Base-by-base conservation (phyloP, 2,797 vertebrate genomes). In the Danio albolineatus region DNA sequence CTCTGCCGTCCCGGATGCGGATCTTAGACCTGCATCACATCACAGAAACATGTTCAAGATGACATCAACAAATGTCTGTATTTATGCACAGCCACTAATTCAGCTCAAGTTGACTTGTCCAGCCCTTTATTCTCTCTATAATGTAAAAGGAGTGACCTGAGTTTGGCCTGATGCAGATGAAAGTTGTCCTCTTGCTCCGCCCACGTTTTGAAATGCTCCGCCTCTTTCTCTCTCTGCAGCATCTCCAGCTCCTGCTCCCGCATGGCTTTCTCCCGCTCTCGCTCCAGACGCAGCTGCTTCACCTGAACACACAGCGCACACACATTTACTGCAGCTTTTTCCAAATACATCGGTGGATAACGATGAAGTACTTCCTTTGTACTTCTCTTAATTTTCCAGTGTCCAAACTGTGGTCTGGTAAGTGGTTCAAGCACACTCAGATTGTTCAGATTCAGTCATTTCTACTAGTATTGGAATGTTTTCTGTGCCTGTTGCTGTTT, bases 161-260 rank as follows among this genome's bases (percentile, higher is more conserved):
- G 94, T 90, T 99, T 99, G 87, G 97, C 98, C 89, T 99, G 98
- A 2, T 98, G 98, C 76, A 99, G 90, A 84, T 99, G 98, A 90
- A 99, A 99, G 89, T 97, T 96, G 91, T 99, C 97, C 72, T 99
- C 98, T 85, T 99, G 98, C 81, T 99, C 97, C 49, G 98, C 98
- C 97, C 98, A 99, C 0, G 97, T 98, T 90, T 99, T 98, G 86
- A 99, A 99, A 90, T 99, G 97, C 65, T 99, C 97, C 0, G 98
- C 97, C 89, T 99, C 98, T 77, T 99, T 99, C 88, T 98, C 98
- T 28, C 98, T 92, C 90, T 99, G 98, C 84, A 99, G 91, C 97
- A 98, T 95, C 91, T 99, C 98, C 89, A 99, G 91, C 90, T 99
- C 98, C 44, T 96, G 96, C 89, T 99, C 98, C 0, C 98, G 91